Percentiles rank a stretch among this genome's conserved stretches.
phyloP scores from a whole-genome alignment of 2,113 vertebrate species.

The Oreotragus oreotragus region DNA sequence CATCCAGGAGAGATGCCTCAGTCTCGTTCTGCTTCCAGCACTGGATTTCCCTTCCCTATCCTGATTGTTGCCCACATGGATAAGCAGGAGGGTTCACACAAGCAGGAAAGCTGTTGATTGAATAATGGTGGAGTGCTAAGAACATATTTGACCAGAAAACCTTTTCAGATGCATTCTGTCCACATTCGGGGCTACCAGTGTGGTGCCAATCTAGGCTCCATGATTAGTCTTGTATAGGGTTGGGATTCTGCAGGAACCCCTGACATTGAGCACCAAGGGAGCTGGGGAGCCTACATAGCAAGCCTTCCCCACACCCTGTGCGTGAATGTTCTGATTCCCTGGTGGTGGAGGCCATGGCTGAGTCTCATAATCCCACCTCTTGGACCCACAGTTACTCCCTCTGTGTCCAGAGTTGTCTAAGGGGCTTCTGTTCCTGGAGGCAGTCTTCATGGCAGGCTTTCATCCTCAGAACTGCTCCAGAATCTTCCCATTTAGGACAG shows the following conservation, averaged over 20 bases:
- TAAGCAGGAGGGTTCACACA: neutral
- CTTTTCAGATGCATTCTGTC: neutral
- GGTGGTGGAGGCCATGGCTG: fast-evolving
- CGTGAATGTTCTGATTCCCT: neutral
- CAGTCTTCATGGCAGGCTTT: neutral
- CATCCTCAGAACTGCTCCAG: neutral
- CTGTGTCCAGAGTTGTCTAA: neutral
- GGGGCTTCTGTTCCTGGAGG: neutral
- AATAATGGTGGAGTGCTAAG: neutral
- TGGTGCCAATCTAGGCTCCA: neutral
- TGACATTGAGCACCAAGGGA: neutral
- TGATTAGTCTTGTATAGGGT: neutral
- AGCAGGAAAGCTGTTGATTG: neutral
- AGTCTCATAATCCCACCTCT: neutral
- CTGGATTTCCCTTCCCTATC: neutral
- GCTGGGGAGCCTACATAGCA: fast-evolving
- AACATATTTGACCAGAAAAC: neutral
- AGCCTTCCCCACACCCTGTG: neutral
- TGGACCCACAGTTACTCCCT: neutral
- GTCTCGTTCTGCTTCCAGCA: neutral
- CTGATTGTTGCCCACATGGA: neutral
- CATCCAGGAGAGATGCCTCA: neutral
- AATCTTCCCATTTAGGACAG: neutral
- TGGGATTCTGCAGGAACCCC: neutral
- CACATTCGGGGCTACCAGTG: neutral